A percentile compares a stretch with the other conserved stretches of the same genome.
phyloP scores from a whole-genome alignment of 2,888 invertebrate genomes.

The Torymus texanus region DNA sequence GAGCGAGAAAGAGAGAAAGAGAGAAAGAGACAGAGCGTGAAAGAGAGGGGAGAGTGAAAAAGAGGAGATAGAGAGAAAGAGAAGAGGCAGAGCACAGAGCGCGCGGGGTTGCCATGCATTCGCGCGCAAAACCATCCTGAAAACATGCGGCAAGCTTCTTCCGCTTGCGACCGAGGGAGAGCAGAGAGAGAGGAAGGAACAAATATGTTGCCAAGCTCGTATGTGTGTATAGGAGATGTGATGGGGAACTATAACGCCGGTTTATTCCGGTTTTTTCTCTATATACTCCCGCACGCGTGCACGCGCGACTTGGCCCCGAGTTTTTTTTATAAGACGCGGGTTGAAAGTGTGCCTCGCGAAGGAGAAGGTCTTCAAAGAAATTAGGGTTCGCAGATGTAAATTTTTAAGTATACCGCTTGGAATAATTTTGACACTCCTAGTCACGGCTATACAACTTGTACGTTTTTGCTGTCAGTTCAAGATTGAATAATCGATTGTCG shows the following conservation, averaged over 20 bases:
- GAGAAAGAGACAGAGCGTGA: neutral
- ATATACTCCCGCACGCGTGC: too few species aligned
- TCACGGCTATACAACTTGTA: too few species aligned
- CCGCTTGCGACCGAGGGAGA: neutral
- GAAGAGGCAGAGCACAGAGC: neutral
- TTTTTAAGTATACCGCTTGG: neutral
- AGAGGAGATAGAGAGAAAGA: neutral
- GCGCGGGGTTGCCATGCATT: slow-evolving; percentile 43
- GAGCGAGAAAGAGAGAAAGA: neutral
- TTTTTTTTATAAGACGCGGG: neutral
- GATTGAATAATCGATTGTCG: too few species aligned
- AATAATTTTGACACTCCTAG: too few species aligned
- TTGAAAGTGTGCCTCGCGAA: too few species aligned
- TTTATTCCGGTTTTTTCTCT: too few species aligned
- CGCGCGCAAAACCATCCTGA: slow-evolving; percentile 46
- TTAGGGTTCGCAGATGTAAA: neutral
- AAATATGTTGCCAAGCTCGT: too few species aligned
- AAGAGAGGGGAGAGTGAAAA: neutral
- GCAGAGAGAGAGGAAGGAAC: too few species aligned
- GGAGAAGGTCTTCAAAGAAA: neutral
- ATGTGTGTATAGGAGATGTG: too few species aligned
- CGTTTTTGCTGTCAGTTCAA: too few species aligned
- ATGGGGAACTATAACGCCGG: too few species aligned
- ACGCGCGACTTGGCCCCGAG: too few species aligned
- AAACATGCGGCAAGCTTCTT: slow-evolving; percentile 41